Evolutionary conservation across 2,888 invertebrate species (phyloP).

Genomic region (Chrysina gloriosa): DNA sequence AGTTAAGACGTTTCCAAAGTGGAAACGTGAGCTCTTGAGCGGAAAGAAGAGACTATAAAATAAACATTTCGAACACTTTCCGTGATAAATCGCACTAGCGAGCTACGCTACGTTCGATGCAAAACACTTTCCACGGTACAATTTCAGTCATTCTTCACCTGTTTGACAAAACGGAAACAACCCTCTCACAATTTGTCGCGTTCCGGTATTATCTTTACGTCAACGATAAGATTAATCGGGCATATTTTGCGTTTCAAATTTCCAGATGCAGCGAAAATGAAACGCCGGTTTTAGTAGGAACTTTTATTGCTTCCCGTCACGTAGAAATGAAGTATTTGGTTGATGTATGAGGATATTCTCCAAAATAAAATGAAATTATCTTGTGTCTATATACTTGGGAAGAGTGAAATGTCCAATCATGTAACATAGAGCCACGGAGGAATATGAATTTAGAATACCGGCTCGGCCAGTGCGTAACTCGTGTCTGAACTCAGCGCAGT

Average conservation of each 20-base stretch:
- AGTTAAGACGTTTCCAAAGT: background rate
- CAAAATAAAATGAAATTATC: background rate
- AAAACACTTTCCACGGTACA: constrained; percentile 8
- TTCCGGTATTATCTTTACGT: background rate
- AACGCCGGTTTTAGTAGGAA: background rate
- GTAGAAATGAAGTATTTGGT: background rate
- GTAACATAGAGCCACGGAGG: too few species aligned
- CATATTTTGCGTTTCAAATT: background rate
- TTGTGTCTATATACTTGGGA: background rate
- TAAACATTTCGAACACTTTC: constrained; percentile 21
- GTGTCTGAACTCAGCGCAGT: too few species aligned
- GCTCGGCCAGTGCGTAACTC: too few species aligned
- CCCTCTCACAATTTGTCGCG: constrained; percentile 11
- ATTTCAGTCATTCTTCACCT: constrained; percentile 26
- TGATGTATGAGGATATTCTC: background rate
- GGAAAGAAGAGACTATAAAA: constrained; percentile 14
- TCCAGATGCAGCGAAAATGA: background rate
- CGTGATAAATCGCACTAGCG: constrained; percentile 19
- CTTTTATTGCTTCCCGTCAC: background rate
- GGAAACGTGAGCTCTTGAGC: constrained; percentile 11
- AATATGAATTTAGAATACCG: too few species aligned
- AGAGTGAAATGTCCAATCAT: too few species aligned
- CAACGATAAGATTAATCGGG: constrained; percentile 19
- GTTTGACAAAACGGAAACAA: constrained; percentile 20
- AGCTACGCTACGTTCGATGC: background rate